Percentiles rank a stretch among this genome's conserved stretches.
phyloP scores from a whole-genome alignment of 2,113 vertebrate species.

The Fulica atra region DNA sequence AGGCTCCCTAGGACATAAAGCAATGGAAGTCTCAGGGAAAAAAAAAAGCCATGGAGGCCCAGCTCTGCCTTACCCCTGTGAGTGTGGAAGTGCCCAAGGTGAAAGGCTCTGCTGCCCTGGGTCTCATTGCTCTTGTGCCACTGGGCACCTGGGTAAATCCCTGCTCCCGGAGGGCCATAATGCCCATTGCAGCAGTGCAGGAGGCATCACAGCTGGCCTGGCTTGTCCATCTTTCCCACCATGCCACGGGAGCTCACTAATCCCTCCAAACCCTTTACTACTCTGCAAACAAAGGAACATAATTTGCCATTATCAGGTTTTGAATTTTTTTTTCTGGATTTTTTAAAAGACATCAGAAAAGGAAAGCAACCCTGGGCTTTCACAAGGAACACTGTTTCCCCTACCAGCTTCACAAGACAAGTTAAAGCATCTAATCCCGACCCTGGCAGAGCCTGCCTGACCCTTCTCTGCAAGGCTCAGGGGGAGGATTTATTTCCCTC shows the following conservation, averaged over 20 bases:
- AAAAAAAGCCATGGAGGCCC: not conserved
- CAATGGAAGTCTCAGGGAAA: not conserved
- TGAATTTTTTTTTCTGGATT: not conserved
- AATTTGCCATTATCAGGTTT: not conserved
- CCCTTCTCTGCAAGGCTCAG: not conserved
- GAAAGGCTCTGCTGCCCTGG: not conserved
- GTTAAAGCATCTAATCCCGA: constrained; percentile 26
- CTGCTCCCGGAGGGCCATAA: fast-evolving
- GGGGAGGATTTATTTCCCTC: constrained; percentile 11
- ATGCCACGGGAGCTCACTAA: not conserved
- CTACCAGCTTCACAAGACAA: not conserved
- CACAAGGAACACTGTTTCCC: not conserved
- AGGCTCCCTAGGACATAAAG: too few species aligned
- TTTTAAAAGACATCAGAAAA: not conserved
- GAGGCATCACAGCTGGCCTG: not conserved
- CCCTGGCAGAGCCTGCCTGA: not conserved
- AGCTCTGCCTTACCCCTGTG: not conserved
- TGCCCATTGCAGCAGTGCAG: not conserved
- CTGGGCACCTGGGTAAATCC: not conserved
- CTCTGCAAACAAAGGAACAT: constrained; percentile 9
- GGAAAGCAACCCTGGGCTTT: not conserved
- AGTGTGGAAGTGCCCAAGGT: not conserved
- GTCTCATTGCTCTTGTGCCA: not conserved
- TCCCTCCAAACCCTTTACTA: not conserved
- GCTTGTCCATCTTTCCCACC: not conserved